Evolutionary conservation across 37 sponge, comb jelly and placozoan genomes (phyloP).

Genomic region (Mnemiopsis leidyi): DNA sequence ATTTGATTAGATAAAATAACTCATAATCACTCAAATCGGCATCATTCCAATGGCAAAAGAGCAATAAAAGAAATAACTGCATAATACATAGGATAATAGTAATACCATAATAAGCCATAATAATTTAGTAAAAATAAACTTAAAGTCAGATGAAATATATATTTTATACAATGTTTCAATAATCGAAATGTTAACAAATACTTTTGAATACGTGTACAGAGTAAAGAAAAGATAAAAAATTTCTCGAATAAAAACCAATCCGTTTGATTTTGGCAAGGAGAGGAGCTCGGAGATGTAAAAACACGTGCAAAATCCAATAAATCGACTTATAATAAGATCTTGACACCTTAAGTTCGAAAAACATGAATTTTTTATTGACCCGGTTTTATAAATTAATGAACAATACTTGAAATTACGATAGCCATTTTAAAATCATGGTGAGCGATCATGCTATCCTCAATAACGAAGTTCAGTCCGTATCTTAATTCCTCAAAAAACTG

Average conservation of each 20-base stretch:
- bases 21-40: too few relatives aligned
- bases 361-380: too few relatives aligned
- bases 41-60: background rate
- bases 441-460: too few relatives aligned
- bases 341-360: too few relatives aligned
- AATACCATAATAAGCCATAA: background rate
- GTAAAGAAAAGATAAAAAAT: background rate
- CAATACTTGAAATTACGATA: too few relatives aligned
- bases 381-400: too few relatives aligned
- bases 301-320: too few relatives aligned
- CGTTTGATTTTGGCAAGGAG: background rate
- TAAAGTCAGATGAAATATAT: slow-evolving; percentile 2
- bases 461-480: too few relatives aligned
- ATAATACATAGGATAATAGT: background rate
- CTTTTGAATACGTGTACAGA: background rate
- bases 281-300: background rate
- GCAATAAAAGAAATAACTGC: background rate
- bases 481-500: too few relatives aligned
- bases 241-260: background rate
- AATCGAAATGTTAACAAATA: background rate
- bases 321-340: too few relatives aligned
- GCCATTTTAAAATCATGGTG: too few relatives aligned
- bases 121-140: slow-evolving; percentile 8
- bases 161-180: slow-evolving; percentile 5
- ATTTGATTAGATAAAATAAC: too few relatives aligned